Evolutionary conservation across 2,797 vertebrate species (phyloP).

Genomic region (Helarctos malayanus): DNA sequence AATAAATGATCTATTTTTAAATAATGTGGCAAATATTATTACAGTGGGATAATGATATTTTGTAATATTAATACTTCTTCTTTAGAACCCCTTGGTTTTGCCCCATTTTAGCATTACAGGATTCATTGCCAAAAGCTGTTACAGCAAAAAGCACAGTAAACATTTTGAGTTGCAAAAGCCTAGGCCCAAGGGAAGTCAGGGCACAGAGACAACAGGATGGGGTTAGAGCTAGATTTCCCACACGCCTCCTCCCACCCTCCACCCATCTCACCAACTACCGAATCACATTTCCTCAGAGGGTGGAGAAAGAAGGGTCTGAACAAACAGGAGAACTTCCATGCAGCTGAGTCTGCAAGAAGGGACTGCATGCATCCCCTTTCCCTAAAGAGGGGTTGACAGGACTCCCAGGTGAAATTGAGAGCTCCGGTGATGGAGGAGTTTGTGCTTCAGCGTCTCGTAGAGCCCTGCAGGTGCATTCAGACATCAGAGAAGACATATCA

Average conservation of each 20-base stretch:
- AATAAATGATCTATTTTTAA: not conserved
- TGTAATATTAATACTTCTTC: not conserved
- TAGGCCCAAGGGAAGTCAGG: not conserved
- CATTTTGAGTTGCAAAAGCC: not conserved
- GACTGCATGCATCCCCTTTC: too few species aligned
- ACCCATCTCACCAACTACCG: not conserved
- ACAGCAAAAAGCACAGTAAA: not conserved
- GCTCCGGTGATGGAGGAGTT: not conserved
- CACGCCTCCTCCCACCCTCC: not conserved
- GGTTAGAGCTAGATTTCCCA: not conserved
- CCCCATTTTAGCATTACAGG: not conserved
- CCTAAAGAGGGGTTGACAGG: not conserved
- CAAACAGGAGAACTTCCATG: not conserved
- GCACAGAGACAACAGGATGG: conserved; percentile 22
- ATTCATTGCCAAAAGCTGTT: not conserved
- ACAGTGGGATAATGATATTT: not conserved
- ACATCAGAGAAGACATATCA: not conserved
- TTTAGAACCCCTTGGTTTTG: not conserved
- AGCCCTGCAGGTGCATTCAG: not conserved
- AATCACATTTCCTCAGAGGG: not conserved
- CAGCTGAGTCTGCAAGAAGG: not conserved
- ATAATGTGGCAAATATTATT: not conserved
- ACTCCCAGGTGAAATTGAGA: too few species aligned
- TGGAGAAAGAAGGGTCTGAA: not conserved
- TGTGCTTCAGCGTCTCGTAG: fast-evolving